Evolutionary conservation across 2,113 vertebrate species (phyloP).

Genomic region (Chauna torquata): DNA sequence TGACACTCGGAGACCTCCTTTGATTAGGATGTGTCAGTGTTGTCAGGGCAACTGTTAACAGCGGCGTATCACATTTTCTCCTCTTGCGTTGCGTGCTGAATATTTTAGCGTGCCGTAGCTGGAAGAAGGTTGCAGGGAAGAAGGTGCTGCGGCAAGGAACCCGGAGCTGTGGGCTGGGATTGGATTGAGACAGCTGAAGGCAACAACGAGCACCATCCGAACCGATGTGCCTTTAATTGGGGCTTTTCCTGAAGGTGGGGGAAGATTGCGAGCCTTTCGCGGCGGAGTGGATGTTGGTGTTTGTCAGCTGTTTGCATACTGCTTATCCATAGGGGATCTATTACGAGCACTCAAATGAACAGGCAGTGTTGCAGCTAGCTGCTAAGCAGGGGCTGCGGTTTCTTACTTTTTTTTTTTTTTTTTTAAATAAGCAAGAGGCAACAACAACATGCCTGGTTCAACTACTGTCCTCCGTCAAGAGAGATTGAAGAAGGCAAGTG

Average conservation of each 20-base stretch:
- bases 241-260: constrained; percentile 68
- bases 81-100: constrained; percentile 75
- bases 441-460: constrained; percentile 76
- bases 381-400: constrained; percentile 68
- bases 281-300: constrained; percentile 70
- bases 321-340: constrained; percentile 67
- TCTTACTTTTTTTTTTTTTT: constrained; percentile 52
- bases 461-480: constrained; percentile 75
- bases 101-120: constrained; percentile 77
- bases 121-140: constrained; percentile 24
- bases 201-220: constrained; percentile 18
- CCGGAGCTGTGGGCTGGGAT: constrained; percentile 41
- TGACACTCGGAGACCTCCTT: constrained; percentile 46
- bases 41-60: constrained; percentile 86
- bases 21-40: constrained; percentile 79
- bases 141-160: constrained; percentile 55
- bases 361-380: constrained; percentile 72
- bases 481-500: constrained; percentile 83
- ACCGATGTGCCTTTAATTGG: constrained; percentile 66
- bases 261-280: constrained; percentile 39
- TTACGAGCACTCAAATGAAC: constrained; percentile 78
- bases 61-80: constrained; percentile 78
- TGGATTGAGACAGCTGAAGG: constrained; percentile 59
- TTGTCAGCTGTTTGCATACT: constrained; percentile 77
- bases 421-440: constrained; percentile 58